Conservation (phyloP, 30 jellyfish, hydroid and myxozoan genomes). For the Turritopsis rubra region DNA sequence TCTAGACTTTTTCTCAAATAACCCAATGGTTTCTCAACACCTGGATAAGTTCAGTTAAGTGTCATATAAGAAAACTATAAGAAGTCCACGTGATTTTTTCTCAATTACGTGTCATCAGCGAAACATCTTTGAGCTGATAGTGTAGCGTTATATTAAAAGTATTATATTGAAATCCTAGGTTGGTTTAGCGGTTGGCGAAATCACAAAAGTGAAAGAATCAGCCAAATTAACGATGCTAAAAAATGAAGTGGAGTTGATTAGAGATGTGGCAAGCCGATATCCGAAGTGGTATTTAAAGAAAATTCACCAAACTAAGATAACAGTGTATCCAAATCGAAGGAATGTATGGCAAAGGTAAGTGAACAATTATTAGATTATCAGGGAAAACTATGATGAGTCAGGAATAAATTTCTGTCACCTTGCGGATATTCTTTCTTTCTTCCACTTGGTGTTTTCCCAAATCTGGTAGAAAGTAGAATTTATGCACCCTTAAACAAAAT, state of each 20-base stretch:
- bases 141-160: background rate
- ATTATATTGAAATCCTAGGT: constrained; percentile 37
- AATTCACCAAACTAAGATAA: background rate
- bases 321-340: background rate
- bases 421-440: background rate
- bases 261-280: constrained; percentile 40
- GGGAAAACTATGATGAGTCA: no score
- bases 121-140: no score
- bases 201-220: constrained; percentile 63
- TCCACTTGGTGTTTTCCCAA: background rate
- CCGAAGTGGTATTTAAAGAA: constrained; percentile 14
- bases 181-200: constrained; percentile 94
- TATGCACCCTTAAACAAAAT: no score
- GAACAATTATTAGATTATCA: no score
- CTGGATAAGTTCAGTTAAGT: no score
- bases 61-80: no score
- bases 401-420: no score
- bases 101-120: background rate
- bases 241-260: constrained; percentile 64
- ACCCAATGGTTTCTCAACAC: no score
- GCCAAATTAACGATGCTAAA: constrained; percentile 64
- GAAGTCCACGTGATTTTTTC: no score
- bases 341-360: constrained; percentile 15
- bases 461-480: no score
- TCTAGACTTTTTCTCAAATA: no score